Conservation (phyloP, 2,888 invertebrate species). For the Microctonus aethiopoides region DNA sequence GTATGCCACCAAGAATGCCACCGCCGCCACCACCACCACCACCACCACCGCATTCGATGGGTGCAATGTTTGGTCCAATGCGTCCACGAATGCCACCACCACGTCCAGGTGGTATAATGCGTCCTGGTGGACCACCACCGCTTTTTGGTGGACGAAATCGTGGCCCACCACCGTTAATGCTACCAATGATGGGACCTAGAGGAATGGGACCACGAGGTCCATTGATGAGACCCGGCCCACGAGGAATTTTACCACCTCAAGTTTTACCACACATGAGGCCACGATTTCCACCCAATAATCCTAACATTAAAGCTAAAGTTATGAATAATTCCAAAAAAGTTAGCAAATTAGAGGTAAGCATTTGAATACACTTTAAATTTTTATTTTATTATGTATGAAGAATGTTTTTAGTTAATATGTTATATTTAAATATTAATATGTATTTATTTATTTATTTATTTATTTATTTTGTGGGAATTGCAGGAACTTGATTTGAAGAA, state of each 20-base stretch:
- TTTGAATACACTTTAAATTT: constrained; percentile 24
- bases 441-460: background rate
- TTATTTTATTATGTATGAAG: too few relatives aligned
- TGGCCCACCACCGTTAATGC: constrained; percentile 49
- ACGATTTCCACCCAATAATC: constrained; percentile 52
- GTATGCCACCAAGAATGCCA: constrained; percentile 47
- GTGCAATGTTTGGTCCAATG: constrained; percentile 44
- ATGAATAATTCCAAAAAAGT: constrained; percentile 54
- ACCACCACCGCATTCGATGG: constrained; percentile 48
- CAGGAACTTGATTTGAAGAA: constrained; percentile 62
- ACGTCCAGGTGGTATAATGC: constrained; percentile 41
- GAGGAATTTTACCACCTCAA: constrained; percentile 52
- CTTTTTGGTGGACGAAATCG: constrained; percentile 48
- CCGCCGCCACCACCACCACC: constrained; percentile 50
- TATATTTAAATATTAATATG: background rate
- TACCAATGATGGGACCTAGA: constrained; percentile 53
- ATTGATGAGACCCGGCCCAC: constrained; percentile 52
- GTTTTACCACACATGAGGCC: constrained; percentile 56
- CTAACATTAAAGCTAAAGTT: constrained; percentile 53
- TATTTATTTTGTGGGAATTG: background rate
- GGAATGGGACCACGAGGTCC: constrained; percentile 51
- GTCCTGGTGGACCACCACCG: constrained; percentile 45
- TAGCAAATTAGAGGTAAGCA: constrained; percentile 58
- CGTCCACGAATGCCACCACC: constrained; percentile 45
- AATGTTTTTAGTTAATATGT: too few relatives aligned